Conservation (phyloP, 2,888 invertebrate genomes). For the Coremacera marginata region DNA sequence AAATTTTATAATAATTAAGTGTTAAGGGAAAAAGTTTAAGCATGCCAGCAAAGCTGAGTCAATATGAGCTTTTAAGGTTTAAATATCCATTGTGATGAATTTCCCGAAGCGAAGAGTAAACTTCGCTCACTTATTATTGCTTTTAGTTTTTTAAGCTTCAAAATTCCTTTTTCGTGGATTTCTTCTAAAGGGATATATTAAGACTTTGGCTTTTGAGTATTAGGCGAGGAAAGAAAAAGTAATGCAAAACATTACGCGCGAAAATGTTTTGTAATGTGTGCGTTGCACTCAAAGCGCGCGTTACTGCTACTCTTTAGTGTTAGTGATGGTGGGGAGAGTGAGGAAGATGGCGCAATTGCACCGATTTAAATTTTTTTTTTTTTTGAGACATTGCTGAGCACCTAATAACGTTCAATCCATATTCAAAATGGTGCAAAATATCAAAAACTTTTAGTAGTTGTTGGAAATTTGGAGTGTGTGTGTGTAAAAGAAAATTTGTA, state of each 20-base stretch:
- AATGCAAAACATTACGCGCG: no score
- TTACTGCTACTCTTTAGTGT: not conserved
- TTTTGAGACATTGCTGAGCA: constrained; percentile 25
- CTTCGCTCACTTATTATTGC: no score
- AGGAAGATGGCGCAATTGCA: no score
- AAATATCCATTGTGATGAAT: not conserved
- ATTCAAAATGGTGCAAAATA: constrained; percentile 44
- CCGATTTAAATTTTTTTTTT: not conserved
- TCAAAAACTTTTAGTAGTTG: not conserved
- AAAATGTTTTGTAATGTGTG: no score
- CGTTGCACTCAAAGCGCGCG: no score
- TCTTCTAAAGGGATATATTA: not conserved
- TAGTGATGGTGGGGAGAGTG: not conserved
- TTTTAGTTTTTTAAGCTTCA: not conserved
- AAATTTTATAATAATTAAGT: no score
- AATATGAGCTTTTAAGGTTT: no score
- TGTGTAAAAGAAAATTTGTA: not conserved
- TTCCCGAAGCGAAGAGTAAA: not conserved
- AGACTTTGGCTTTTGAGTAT: constrained; percentile 6
- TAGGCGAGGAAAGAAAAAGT: constrained; percentile 16
- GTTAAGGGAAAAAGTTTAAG: no score
- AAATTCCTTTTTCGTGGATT: not conserved
- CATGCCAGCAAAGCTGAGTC: no score
- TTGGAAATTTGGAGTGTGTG: not conserved
- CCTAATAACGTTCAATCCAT: constrained; percentile 36